These are phyloP conservation scores for Pseudoips prasinana DNA, from an alignment of 2,888 invertebrate genomes.

Conservation along the genomic window DNA sequence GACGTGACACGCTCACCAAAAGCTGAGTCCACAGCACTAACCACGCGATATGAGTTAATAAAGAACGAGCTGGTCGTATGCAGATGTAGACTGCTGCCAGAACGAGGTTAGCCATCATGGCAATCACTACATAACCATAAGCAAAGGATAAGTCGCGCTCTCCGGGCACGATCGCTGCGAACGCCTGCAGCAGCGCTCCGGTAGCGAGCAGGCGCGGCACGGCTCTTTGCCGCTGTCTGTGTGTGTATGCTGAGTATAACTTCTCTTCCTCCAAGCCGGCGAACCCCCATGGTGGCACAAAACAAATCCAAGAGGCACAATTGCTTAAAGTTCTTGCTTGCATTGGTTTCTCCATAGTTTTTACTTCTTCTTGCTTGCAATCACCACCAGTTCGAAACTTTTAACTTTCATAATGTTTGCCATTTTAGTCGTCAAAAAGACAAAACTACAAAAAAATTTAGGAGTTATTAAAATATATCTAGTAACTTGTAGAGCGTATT, in stretches of 20 bases:
- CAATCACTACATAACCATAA: constrained; percentile 48
- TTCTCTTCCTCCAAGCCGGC: constrained; percentile 61
- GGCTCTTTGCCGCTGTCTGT: constrained; percentile 63
- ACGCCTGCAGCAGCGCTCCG: constrained; percentile 61
- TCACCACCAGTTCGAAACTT: constrained; percentile 10
- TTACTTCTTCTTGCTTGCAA: too few species aligned
- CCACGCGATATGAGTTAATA: constrained; percentile 86
- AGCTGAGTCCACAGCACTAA: constrained; percentile 77
- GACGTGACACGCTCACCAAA: constrained; percentile 68
- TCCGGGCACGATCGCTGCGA: constrained; percentile 63
- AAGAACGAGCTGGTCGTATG: constrained; percentile 61
- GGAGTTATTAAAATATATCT: too few species aligned
- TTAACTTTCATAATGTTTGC: constrained; percentile 12
- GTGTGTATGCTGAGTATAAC: constrained; percentile 64
- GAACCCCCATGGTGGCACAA: constrained; percentile 68
- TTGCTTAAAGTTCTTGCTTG: constrained; percentile 45
- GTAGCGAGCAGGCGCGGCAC: constrained; percentile 60
- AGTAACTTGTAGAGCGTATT: too few species aligned
- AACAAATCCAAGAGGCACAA: constrained; percentile 47
- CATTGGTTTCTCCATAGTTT: constrained; percentile 57
- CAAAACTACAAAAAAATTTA: too few species aligned
- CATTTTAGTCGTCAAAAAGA: constrained; percentile 21
- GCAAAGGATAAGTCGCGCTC: constrained; percentile 58
- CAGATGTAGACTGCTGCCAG: constrained; percentile 50
- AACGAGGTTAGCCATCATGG: constrained; percentile 45